Percentiles rank a stretch among this genome's conserved stretches.
Evolutionary conservation across 2,797 vertebrate genomes (phyloP).

Genomic region (Peromyscus eremicus): DNA sequence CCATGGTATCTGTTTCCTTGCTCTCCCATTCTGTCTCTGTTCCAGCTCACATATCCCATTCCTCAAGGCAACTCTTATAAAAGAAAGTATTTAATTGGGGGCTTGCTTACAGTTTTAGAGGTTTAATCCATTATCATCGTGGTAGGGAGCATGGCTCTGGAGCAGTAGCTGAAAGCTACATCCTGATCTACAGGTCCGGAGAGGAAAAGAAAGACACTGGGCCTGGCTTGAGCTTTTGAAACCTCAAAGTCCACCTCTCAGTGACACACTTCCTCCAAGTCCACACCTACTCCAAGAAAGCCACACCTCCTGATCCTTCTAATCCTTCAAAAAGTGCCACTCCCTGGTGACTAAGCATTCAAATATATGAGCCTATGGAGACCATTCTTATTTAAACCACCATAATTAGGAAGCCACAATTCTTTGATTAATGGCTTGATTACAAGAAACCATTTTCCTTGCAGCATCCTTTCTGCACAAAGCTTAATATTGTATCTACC

Average conservation of each 20-base stretch:
- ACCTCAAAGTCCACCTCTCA: not conserved
- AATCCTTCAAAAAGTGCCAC: not conserved
- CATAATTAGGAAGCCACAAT: not conserved
- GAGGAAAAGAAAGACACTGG: not conserved
- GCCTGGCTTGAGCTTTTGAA: not conserved
- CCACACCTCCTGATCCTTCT: not conserved
- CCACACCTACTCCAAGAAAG: not conserved
- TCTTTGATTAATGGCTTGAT: not conserved
- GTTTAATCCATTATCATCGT: not conserved
- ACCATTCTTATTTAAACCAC: not conserved
- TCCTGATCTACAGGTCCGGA: not conserved
- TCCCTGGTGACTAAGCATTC: not conserved
- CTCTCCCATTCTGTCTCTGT: too few species aligned
- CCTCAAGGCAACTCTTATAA: not conserved
- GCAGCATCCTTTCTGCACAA: not conserved
- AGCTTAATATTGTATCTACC: not conserved
- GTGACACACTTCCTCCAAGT: not conserved
- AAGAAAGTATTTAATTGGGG: not conserved
- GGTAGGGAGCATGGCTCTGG: not conserved
- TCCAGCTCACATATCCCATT: too few species aligned
- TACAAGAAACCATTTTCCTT: constrained; percentile 45
- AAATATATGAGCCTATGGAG: not conserved
- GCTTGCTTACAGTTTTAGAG: not conserved
- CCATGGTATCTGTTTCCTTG: too few species aligned
- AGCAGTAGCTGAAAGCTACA: not conserved